A percentile compares a stretch with the other conserved stretches of the same genome.
Conservation (phyloP, 2,888 invertebrate genomes). For the Conomelus anceps region DNA sequence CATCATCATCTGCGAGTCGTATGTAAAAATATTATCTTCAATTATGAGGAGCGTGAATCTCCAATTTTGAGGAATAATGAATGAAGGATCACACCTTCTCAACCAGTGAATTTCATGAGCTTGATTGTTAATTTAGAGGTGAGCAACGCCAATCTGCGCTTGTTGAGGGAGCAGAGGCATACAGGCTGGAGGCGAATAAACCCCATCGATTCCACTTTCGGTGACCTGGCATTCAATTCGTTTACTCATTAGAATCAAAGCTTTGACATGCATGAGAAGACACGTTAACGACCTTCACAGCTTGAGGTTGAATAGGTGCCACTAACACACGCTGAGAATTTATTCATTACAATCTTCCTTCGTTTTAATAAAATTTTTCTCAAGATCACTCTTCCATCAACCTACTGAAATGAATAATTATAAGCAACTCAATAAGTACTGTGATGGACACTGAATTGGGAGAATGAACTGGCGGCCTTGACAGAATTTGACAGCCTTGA, state of each 20-base stretch:
- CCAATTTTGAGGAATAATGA: neutral
- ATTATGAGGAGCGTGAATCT: neutral
- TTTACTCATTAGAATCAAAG: neutral
- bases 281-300: neutral
- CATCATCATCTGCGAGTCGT: too few relatives aligned
- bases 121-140: neutral
- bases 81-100: neutral
- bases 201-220: neutral
- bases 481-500: too few relatives aligned
- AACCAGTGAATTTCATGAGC: neutral
- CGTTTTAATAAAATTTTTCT: too few relatives aligned
- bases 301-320: too few relatives aligned
- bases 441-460: too few relatives aligned
- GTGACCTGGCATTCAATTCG: neutral
- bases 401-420: too few relatives aligned
- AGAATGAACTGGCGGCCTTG: too few relatives aligned
- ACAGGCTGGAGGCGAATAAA: neutral
- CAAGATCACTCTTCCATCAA: too few relatives aligned
- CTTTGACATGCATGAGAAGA: neutral
- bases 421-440: too few relatives aligned
- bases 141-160: neutral
- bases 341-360: too few relatives aligned
- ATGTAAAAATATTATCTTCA: too few relatives aligned
- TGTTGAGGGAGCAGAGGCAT: neutral
- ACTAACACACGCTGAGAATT: too few relatives aligned